Conservation (phyloP, 2,113 vertebrate genomes). For the Symphodus melops region DNA sequence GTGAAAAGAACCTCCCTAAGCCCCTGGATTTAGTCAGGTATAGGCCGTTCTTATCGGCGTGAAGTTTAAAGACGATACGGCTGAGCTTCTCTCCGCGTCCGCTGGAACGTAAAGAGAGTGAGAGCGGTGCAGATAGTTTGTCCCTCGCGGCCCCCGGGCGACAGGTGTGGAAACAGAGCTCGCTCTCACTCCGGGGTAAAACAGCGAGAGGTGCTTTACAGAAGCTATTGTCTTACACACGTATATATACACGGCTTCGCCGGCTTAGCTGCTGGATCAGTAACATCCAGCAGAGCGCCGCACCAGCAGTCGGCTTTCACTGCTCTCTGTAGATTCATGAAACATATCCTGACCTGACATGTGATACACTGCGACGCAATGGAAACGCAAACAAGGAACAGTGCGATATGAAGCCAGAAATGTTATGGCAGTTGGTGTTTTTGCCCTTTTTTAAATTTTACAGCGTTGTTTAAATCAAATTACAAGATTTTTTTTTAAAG, state of each 20-base stretch:
- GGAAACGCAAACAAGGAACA: conserved; percentile 60
- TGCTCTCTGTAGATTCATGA: conserved; percentile 69
- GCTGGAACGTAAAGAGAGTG: conserved; percentile 45
- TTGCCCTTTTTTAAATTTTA: conserved; percentile 46
- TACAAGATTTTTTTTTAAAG: conserved; percentile 15
- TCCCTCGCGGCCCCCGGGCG: conserved; percentile 61
- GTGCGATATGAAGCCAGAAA: conserved; percentile 35
- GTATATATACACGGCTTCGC: conserved; percentile 67
- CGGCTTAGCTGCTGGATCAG: conserved; percentile 79
- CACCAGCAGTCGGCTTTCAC: conserved; percentile 74
- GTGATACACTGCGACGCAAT: conserved; percentile 48
- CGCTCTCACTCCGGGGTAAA: conserved; percentile 51
- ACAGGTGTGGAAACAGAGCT: conserved; percentile 81
- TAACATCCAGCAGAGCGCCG: conserved; percentile 77
- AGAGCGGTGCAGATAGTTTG: conserved; percentile 56
- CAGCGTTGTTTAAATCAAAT: conserved; percentile 25
- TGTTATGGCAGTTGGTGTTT: conserved; percentile 57
- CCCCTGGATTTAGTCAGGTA: conserved; percentile 66
- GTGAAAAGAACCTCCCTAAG: conserved; percentile 62
- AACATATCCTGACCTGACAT: conserved; percentile 73
- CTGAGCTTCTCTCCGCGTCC: conserved; percentile 26
- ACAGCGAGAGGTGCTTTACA: conserved; percentile 79
- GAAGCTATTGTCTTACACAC: conserved; percentile 84
- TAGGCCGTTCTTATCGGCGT: conserved; percentile 52
- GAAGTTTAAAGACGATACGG: conserved; percentile 58